Conservation (phyloP, 2,888 invertebrate genomes). For the Bruchidius siliquastri region DNA sequence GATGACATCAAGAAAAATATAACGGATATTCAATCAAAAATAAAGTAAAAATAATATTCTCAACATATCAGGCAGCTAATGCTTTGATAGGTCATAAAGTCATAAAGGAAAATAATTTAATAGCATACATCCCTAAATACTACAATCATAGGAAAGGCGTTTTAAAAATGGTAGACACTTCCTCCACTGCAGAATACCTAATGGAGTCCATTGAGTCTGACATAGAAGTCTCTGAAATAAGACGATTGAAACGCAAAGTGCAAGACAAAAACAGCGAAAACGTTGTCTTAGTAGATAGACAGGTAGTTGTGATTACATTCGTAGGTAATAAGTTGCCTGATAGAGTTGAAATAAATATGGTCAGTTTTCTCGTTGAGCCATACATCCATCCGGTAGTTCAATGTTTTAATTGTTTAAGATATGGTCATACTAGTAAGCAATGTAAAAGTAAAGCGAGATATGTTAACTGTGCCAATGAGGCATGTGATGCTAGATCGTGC, state of each 20-base stretch:
- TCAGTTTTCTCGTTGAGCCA: not conserved
- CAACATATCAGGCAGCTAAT: too few species aligned
- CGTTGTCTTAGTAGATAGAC: not conserved
- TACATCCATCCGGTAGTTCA: not conserved
- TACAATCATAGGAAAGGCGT: not conserved
- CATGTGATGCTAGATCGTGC: not conserved
- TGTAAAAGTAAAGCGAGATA: constrained; percentile 1
- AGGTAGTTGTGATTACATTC: not conserved
- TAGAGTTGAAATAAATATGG: not conserved
- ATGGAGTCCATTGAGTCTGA: not conserved
- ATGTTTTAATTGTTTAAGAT: too few species aligned
- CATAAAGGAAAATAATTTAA: not conserved
- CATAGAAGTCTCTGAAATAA: not conserved
- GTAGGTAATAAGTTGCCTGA: not conserved
- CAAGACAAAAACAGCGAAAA: not conserved
- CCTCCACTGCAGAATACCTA: not conserved
- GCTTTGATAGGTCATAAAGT: not conserved
- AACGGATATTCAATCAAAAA: too few species aligned
- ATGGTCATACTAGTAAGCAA: constrained; percentile 3
- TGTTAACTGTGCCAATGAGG: not conserved
- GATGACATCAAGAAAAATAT: too few species aligned
- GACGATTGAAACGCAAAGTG: not conserved
- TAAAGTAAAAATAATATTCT: too few species aligned
- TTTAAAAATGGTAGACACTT: not conserved
- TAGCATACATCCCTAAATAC: not conserved